Evolutionary conservation across 1,140 invertebrate species (phyloP).

Genomic region (Mesaphorura yosii): DNA sequence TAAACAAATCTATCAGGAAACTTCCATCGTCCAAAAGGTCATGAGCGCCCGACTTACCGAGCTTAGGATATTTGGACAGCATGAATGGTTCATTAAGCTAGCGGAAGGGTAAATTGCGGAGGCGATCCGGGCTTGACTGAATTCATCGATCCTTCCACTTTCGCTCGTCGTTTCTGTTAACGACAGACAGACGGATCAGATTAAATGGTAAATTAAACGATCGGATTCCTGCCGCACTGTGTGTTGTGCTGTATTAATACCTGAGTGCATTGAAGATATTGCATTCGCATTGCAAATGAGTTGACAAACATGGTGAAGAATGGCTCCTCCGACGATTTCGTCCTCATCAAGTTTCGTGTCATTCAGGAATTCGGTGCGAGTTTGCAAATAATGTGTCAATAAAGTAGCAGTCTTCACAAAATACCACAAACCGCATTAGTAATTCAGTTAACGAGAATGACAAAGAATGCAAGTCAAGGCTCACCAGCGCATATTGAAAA

Average conservation of each 20-base stretch:
- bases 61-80: constrained; percentile 57
- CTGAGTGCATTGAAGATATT: constrained; percentile 40
- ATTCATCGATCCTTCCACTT: constrained; percentile 35
- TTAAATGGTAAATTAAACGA: background rate
- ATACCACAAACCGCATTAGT: constrained; percentile 8
- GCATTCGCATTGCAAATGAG: constrained; percentile 68
- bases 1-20: too few species aligned
- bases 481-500: constrained; percentile 53
- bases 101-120: constrained; percentile 78
- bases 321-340: constrained; percentile 42
- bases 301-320: constrained; percentile 61
- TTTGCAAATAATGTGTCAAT: constrained; percentile 43
- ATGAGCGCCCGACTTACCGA: constrained; percentile 10
- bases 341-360: constrained; percentile 7
- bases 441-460: background rate
- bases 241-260: background rate
- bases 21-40: too few species aligned
- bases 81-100: constrained; percentile 83
- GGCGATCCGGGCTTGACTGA: constrained; percentile 56
- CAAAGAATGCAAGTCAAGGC: constrained; percentile 19
- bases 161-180: constrained; percentile 11
- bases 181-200: constrained; percentile 10
- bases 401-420: constrained; percentile 47
- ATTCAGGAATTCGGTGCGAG: constrained; percentile 44
- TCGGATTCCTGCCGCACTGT: background rate